A percentile compares a stretch with the other conserved stretches of the same genome.
These are phyloP conservation scores for Odiellus spinosus DNA, from an alignment of 2,888 invertebrate species.

Conservation along the genomic window DNA sequence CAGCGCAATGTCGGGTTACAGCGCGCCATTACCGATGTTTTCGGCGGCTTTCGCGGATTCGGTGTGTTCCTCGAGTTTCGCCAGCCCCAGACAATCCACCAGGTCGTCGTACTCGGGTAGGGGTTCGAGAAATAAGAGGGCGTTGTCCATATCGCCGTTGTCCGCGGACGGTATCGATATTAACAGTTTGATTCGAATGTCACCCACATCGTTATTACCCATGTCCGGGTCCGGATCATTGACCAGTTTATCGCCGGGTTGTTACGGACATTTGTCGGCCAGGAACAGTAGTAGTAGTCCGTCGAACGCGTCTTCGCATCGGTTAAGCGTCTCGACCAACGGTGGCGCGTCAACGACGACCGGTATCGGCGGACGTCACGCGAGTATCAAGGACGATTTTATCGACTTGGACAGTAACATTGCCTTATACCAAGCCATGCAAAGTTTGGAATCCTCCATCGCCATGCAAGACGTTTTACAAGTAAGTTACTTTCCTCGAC, in stretches of 20 bases:
- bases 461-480: too few species aligned
- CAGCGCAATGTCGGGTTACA: too few species aligned
- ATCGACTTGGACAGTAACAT: conserved; percentile 10
- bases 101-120: conserved; percentile 19
- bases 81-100: conserved; percentile 28
- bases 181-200: conserved; percentile 30
- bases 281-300: conserved; percentile 26
- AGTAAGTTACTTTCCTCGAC: too few species aligned
- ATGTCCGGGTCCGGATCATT: conserved; percentile 25
- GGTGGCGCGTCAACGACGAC: conserved; percentile 9
- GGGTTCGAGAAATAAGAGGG: conserved; percentile 24
- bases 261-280: conserved; percentile 29
- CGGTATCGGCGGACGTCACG: neutral
- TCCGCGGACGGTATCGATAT: conserved; percentile 28
- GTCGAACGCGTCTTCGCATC: conserved; percentile 22
- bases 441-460: conserved; percentile 9
- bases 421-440: conserved; percentile 13
- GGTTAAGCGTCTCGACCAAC: conserved; percentile 8
- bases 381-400: conserved; percentile 6
- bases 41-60: conserved; percentile 19
- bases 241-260: conserved; percentile 22
- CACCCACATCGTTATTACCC: conserved; percentile 31
- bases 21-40: neutral
- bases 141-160: conserved; percentile 27
- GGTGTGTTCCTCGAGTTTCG: conserved; percentile 18